These are phyloP conservation scores for Propsilocerus akamusi DNA, from an alignment of 1,140 invertebrate species.

Conservation along the genomic window DNA sequence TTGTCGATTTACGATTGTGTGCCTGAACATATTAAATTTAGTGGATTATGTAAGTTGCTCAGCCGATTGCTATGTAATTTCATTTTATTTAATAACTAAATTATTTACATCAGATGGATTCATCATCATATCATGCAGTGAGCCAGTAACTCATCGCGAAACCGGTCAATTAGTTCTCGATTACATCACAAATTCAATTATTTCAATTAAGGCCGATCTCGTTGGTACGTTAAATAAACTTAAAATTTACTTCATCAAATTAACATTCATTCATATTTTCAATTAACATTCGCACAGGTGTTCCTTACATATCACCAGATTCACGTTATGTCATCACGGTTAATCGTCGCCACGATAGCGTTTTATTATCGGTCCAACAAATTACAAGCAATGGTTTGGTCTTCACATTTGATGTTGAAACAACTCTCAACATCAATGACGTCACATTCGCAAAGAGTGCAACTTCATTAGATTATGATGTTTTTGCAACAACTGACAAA, in stretches of 20 bases:
- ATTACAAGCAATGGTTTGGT: constrained; percentile 45
- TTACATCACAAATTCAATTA: constrained; percentile 55
- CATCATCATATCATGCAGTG: constrained; percentile 50
- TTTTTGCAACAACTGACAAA: constrained; percentile 54
- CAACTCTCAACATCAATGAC: constrained; percentile 55
- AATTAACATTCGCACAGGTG: too few relatives aligned
- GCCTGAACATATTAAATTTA: constrained; percentile 47
- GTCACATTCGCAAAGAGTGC: constrained; percentile 60
- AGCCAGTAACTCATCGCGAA: constrained; percentile 37
- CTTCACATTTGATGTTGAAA: constrained; percentile 60
- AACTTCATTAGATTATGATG: constrained; percentile 54
- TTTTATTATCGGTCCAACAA: constrained; percentile 52
- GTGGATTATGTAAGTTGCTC: constrained; percentile 48
- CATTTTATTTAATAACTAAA: neutral
- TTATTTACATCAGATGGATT: constrained; percentile 40
- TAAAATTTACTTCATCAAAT: too few relatives aligned
- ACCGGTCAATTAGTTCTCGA: constrained; percentile 56
- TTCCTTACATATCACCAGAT: constrained; percentile 51
- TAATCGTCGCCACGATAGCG: constrained; percentile 34
- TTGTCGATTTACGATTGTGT: constrained; percentile 58
- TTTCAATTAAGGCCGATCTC: constrained; percentile 40
- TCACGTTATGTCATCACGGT: constrained; percentile 49
- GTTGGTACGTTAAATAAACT: too few relatives aligned
- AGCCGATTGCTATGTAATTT: neutral
- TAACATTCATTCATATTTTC: too few relatives aligned